Percentiles rank a stretch among this genome's conserved stretches.
Evolutionary conservation across 2,113 vertebrate genomes (phyloP).

Genomic region (Galbula dea): DNA sequence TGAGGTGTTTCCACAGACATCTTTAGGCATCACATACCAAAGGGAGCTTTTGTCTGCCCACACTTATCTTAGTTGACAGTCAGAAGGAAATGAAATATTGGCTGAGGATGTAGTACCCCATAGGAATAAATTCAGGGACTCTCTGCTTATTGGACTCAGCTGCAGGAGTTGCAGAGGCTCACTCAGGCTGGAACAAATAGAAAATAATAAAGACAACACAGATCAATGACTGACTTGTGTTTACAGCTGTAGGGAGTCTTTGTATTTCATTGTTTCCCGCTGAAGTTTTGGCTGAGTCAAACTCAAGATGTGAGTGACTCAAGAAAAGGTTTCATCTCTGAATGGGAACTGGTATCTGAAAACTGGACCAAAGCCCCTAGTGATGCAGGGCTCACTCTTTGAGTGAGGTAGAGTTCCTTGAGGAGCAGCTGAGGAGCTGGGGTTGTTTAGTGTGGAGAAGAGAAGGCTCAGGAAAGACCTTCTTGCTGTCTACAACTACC

Average conservation of each 20-base stretch:
- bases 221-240: slow-evolving; percentile 11
- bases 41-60: not conserved
- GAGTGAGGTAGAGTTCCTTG: not conserved
- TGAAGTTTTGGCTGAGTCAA: not conserved
- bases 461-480: too few species aligned
- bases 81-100: not conserved
- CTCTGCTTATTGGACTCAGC: not conserved
- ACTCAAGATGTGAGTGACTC: not conserved
- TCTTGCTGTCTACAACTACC: too few species aligned
- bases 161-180: not conserved
- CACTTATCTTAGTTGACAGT: not conserved
- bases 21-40: not conserved
- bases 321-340: not conserved
- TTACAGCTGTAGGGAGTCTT: slow-evolving; percentile 8
- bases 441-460: too few species aligned
- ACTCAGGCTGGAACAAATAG: slow-evolving; percentile 20
- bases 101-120: not conserved
- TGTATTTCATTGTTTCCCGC: not conserved
- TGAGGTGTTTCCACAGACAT: not conserved
- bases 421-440: too few species aligned
- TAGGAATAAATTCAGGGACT: not conserved
- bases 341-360: not conserved
- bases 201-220: slow-evolving; percentile 28
- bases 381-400: not conserved
- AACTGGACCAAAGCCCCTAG: not conserved